Percentiles rank a stretch among this genome's conserved stretches.
Conservation (phyloP, 2,113 vertebrate species). For the Coptodon rendalli region DNA sequence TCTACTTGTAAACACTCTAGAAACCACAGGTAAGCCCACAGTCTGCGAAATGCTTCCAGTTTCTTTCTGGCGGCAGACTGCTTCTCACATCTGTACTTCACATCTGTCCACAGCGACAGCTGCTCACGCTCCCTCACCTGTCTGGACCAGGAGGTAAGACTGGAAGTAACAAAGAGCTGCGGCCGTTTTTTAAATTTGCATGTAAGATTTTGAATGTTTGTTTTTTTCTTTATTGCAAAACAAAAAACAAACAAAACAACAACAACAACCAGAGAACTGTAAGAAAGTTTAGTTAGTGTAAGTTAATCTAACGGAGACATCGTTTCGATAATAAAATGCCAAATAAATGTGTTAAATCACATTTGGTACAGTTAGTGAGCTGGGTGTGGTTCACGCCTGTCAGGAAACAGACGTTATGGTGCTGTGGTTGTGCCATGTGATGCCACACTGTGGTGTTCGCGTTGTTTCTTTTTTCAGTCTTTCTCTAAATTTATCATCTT, state of each 20-base stretch:
- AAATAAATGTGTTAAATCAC: background rate
- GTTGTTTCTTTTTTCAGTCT: background rate
- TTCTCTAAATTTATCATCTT: background rate
- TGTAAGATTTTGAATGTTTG: background rate
- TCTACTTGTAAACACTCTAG: background rate
- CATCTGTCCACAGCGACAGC: background rate
- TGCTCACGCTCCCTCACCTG: rapidly evolving
- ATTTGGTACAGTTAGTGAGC: background rate
- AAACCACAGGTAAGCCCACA: background rate
- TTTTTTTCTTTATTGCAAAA: background rate
- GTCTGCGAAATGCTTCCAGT: background rate
- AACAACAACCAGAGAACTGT: background rate
- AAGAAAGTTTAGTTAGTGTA: background rate
- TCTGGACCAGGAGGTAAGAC: background rate
- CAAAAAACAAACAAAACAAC: background rate
- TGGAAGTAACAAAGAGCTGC: background rate
- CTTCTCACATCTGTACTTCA: background rate
- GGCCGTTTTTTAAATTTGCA: background rate
- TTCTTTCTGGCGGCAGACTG: background rate
- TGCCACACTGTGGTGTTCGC: background rate
- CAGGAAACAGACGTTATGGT: background rate
- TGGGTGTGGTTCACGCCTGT: rapidly evolving
- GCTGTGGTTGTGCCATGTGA: background rate
- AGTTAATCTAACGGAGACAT: background rate
- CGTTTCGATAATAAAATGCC: background rate